Base-by-base conservation (phyloP, 2,797 vertebrate genomes). In the Coracias cyanogaster region DNA sequence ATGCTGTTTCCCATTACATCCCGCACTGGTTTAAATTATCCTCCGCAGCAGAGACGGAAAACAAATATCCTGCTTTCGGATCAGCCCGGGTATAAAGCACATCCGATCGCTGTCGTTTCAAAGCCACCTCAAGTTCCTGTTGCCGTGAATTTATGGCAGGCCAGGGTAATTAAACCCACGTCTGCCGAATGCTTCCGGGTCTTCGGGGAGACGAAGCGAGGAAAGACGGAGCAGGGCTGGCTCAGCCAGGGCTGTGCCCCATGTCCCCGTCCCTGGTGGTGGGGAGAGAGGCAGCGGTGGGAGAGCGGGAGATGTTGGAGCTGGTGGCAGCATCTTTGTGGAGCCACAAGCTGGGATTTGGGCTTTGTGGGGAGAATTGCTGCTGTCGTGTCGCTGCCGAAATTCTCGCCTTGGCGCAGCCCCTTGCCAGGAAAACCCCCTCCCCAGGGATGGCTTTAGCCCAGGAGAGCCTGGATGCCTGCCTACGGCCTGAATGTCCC, bases 61-160 rank as follows among this genome's bases (percentile, higher is more conserved):
- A 91, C 87, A 94, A 96, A 96, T 60, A 93, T 94, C 93, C 95
- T 60, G 65, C 71, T 45, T 82, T 52, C 3, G 19, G 90, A 64
- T 66, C 8, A 78, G 57, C 65, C 66, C 14, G 69, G 49, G 48
- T 21, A 22, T 15, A 2, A 6, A 84, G 72, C 67, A 72, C 88
- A 76, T 91, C 62, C 52, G 71, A 93, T 7, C 28, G 73, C 95
- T 73, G 91, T 25, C 81, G 35, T 85, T 96, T 96, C 97, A 97
- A 96, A 97, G 94, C 80, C 54, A n/a, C 76, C 70, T 73, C 92
- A 76, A 43, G 89, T 86, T 97, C 95, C 96, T 67, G 86, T 76
- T 25, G 84, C 91, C 13, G 20, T 46, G 78, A 90, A 91, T 96
- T 96, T 91, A 95, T 5, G 62, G 94, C 94, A 43, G 86, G 37